These are phyloP conservation scores for Orthonychiurus folsomi DNA, from an alignment of 2,888 invertebrate species.

Conservation along the genomic window DNA sequence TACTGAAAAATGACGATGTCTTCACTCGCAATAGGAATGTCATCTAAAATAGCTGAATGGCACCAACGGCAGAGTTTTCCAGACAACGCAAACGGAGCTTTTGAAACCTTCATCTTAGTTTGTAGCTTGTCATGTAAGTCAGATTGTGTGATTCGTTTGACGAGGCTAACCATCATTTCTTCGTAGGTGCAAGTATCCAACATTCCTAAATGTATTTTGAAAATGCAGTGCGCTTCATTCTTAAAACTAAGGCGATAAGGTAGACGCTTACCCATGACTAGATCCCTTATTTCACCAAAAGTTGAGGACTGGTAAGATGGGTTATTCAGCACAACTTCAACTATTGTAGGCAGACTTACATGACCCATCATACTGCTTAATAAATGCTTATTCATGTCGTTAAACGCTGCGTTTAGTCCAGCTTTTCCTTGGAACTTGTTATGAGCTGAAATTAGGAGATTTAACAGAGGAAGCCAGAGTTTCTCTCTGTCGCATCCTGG, in stretches of 20 bases:
- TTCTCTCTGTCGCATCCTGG: conserved; percentile 47
- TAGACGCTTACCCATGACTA: conserved; percentile 46
- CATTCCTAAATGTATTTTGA: conserved; percentile 52
- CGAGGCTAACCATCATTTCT: conserved; percentile 59
- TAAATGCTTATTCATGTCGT: conserved; percentile 48
- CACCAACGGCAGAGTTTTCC: conserved; percentile 33
- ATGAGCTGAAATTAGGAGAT: conserved; percentile 46
- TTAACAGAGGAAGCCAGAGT: conserved; percentile 47
- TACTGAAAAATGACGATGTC: conserved; percentile 3
- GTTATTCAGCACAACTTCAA: conserved; percentile 47
- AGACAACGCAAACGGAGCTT: conserved; percentile 31
- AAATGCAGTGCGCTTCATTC: background rate
- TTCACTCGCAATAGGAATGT: background rate
- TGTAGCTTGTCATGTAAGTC: conserved; percentile 55
- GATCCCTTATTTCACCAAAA: conserved; percentile 50
- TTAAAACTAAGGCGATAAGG: background rate
- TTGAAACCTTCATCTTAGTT: conserved; percentile 25
- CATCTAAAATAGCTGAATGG: conserved; percentile 14
- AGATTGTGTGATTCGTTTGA: conserved; percentile 57
- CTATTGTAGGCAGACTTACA: conserved; percentile 49
- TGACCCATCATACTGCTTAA: conserved; percentile 51
- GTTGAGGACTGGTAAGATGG: conserved; percentile 50
- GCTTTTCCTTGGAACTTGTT: conserved; percentile 43
- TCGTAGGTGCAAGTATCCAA: conserved; percentile 68
- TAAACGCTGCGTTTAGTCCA: conserved; percentile 42